Evolutionary conservation across 23 tunicate species (phyloP), one percentile per base, ranked within the genome.

Genomic region (Phallusia fumigata): DNA sequence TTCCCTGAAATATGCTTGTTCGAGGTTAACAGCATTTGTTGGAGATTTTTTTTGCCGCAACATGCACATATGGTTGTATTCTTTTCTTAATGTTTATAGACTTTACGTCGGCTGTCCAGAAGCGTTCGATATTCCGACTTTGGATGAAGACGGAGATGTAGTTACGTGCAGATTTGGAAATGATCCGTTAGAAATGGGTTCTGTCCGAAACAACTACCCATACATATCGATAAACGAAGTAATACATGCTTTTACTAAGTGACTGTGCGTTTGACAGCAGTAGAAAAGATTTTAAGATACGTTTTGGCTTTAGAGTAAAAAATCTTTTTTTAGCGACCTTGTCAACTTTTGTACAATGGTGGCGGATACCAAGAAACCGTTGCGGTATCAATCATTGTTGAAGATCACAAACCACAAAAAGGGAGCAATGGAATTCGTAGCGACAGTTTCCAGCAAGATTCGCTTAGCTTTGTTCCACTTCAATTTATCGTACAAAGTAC

Each of bases 41-140:
- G n/a, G n/a, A n/a, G n/a, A n/a, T n/a, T n/a, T n/a, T n/a, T n/a
- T n/a, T n/a, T n/a, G n/a, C n/a, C n/a, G n/a, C n/a, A n/a, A n/a
- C n/a, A n/a, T n/a, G n/a, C n/a, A n/a, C n/a, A n/a, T n/a, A n/a
- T n/a, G n/a, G 10, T 5, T 40, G 10, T 40, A 40, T 10, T 40
- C 47, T 3, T 40, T 40, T 40, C 10, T 40, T 40, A 40, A 40
- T 40, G 47, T 40, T 40, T 3, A 5, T 40, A 86, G 89, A 47
- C 36, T 86, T 36, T 84, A 86, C 50, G 89, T 84, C 24, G 89
- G 89, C 31, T 86, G 89, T 40, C 89, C 89, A 18, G 72, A 50
- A 35, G 26, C 69, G 16, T 32, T 86, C 13, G 85, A 80, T 28
- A 58, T 86, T 5, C 79, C 79, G 33, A 44, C 80, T 35, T 21